Evolutionary conservation across 1,140 invertebrate genomes (phyloP).

Genomic region (Coelopa frigida): DNA sequence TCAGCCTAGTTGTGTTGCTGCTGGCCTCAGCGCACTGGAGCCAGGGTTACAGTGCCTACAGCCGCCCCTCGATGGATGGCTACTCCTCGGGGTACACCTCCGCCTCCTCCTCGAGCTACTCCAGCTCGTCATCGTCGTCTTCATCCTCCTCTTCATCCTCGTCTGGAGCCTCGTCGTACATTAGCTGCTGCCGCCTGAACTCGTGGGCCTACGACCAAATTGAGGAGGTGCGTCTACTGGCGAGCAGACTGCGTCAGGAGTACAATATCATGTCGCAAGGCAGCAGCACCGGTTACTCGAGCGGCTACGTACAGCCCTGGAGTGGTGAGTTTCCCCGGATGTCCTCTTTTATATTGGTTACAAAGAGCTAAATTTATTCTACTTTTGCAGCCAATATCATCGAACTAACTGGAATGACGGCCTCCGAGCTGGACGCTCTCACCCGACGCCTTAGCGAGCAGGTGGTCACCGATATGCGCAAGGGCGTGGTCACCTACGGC

Average conservation of each 20-base stretch:
- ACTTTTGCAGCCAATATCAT: constrained; percentile 22
- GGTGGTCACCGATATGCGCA: constrained; percentile 30
- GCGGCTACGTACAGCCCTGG: constrained; percentile 16
- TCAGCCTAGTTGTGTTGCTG: constrained; percentile 10
- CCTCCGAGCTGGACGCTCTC: constrained; percentile 24
- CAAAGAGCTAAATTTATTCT: constrained; percentile 1
- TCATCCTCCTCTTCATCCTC: not conserved
- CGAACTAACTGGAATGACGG: constrained; percentile 25
- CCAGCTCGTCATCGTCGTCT: not conserved
- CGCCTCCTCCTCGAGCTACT: not conserved
- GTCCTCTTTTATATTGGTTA: not conserved
- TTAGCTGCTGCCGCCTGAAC: constrained; percentile 19
- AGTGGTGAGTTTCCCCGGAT: constrained; percentile 22
- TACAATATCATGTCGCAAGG: constrained; percentile 31
- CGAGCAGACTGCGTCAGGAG: constrained; percentile 29
- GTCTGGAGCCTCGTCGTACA: not conserved
- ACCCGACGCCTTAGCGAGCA: constrained; percentile 22
- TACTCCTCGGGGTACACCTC: not conserved
- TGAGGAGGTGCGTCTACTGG: constrained; percentile 28
- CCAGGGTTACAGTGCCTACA: constrained; percentile 7
- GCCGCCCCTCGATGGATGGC: not conserved
- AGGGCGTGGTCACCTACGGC: constrained; percentile 23
- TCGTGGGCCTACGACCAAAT: constrained; percentile 28
- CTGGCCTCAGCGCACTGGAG: constrained; percentile 7
- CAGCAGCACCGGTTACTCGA: constrained; percentile 11